Evolutionary conservation across 1,140 invertebrate genomes (phyloP), one percentile per base, ranked within the genome.

Genomic region (Hestina assimilis): DNA sequence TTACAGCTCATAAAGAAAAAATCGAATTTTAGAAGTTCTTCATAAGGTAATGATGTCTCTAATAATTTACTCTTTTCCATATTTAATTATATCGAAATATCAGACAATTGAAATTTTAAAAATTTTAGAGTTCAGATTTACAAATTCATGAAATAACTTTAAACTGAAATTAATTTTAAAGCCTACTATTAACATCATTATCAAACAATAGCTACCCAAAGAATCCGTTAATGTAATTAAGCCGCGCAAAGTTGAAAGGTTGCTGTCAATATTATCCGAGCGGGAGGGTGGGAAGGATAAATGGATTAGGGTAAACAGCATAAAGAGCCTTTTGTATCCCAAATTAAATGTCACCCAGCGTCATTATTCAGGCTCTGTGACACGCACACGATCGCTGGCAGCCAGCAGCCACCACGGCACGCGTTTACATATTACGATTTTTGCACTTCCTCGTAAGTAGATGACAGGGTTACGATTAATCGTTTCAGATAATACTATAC

Each of bases 301-400:
- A 83, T 81, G 75, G 79, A 83, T 83, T 83, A 83, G 80, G 80
- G 79, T 83, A 83, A 86, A 83, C 73, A 82, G 79, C 66, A 86
- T 86, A 79, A 86, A 79, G 72, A 81, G 74, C 70, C 83, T 82
- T 86, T 84, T 86, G 79, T 86, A 86, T 83, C 73, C 80, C 59
- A 86, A 83, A 83, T 86, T 86, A 83, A 86, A 86, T 76, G 83
- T 86, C 83, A 83, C 62, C 72, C 76, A 62, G 63, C 65, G 73
- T 86, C 83, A 83, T 86, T 86, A 86, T 79, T 83, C 77, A 86
- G 74, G 51, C 56, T 63, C 59, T 48, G 48, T 73, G 73, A 80
- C 74, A 72, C 72, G 68, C 71, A 73, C 60, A 33, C 40, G 40
- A 53, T 43, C 20, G n/a, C 15, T 29, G 24, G 14, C 24, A 11